These are phyloP conservation scores for Hystrix cristata DNA, from an alignment of 2,113 vertebrate genomes.

Conservation along the genomic window DNA sequence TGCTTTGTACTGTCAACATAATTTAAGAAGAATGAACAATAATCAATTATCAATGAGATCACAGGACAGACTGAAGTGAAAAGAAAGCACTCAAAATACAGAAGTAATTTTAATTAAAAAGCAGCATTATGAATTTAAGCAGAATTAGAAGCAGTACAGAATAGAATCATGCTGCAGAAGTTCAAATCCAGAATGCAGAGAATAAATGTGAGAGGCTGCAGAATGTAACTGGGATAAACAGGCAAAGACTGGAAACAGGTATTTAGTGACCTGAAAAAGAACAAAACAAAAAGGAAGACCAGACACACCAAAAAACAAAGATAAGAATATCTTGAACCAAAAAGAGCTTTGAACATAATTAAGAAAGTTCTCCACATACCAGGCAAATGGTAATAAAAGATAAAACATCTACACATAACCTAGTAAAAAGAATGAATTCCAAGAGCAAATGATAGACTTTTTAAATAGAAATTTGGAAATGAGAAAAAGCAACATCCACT, in stretches of 20 bases:
- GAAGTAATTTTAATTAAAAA: background rate
- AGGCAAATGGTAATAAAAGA: background rate
- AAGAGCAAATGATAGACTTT: background rate
- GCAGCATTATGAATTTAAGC: background rate
- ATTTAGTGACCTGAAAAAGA: background rate
- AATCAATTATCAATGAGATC: no score
- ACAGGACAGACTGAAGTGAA: background rate
- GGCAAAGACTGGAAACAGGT: background rate
- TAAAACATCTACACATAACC: background rate
- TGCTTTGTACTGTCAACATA: background rate
- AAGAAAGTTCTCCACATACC: background rate
- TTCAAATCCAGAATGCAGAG: background rate
- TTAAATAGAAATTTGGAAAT: background rate
- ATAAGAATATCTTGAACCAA: no score
- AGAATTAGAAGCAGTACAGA: background rate
- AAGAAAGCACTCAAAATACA: background rate
- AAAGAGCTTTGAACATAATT: background rate
- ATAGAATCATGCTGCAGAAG: background rate
- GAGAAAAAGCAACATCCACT: background rate
- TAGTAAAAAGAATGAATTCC: background rate
- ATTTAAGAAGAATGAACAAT: background rate
- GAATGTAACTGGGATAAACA: no score
- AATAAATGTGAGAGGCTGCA: background rate
- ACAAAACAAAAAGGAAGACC: background rate
- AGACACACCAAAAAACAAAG: rapidly evolving